These are phyloP conservation scores for Cryptophagus acutangulus DNA, from an alignment of 2,888 invertebrate species.

Conservation along the genomic window DNA sequence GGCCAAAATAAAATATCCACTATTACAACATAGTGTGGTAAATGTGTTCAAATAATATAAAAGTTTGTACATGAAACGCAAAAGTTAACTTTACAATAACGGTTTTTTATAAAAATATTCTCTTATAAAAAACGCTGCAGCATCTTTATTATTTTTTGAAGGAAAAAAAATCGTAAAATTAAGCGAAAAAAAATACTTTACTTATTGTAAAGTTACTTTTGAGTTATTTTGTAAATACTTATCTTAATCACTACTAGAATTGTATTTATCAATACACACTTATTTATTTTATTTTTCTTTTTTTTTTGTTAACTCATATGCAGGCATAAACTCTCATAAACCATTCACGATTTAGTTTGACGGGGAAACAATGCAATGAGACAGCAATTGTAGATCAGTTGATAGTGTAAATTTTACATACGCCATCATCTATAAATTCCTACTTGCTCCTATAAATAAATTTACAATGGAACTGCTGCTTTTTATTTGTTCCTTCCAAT, in stretches of 20 bases:
- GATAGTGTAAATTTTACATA: constrained; percentile 35
- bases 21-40: constrained; percentile 29
- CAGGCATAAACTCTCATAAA: constrained; percentile 30
- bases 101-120: no score
- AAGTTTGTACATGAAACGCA: constrained; percentile 17
- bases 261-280: constrained; percentile 32
- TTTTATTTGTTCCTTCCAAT: no score
- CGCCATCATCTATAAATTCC: constrained; percentile 36
- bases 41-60: constrained; percentile 32
- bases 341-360: constrained; percentile 30
- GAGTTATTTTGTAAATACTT: constrained; percentile 33
- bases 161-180: no score
- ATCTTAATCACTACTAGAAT: constrained; percentile 32
- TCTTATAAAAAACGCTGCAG: neutral
- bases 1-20: constrained; percentile 30
- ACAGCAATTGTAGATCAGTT: constrained; percentile 29
- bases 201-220: constrained; percentile 26
- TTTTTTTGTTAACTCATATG: constrained; percentile 33
- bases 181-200: neutral
- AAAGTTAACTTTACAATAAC: constrained; percentile 20
- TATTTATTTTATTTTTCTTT: no score
- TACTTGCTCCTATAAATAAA: constrained; percentile 39
- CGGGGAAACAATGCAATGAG: constrained; percentile 29
- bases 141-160: neutral
- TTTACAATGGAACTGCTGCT: constrained; percentile 26